Base-by-base conservation (phyloP, 2,888 invertebrate species). In the Neocrepidodera transversa region DNA sequence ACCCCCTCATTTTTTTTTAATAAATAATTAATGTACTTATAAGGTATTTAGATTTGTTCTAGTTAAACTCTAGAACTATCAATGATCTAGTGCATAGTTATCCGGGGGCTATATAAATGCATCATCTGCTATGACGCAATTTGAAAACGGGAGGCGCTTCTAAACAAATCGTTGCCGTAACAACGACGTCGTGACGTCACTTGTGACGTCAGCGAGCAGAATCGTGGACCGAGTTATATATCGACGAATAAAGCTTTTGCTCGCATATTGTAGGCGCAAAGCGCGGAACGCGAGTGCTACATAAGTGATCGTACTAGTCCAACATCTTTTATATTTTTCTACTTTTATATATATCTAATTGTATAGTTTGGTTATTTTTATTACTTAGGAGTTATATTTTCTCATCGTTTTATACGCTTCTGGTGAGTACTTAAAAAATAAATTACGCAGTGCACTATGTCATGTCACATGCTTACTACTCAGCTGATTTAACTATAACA, bases 91-190 rank as follows among this genome's bases (percentile, higher is more conserved):
- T n/a, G n/a, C n/a, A n/a, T n/a, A n/a, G n/a, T n/a, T n/a, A n/a
- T n/a, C 55, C 48, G 20, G 48, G 48, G 36, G 40, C 55, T 20
- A 30, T 56, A 23, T 11, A 42, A 52, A 40, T 58, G 58, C 58
- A 58, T 38, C 45, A 13, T 11, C 26, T 14, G 13, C 17, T 82
- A 81, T 84, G 84, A 83, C 84, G 83, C 83, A 84, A 28, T 2
- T 10, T 10, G 28, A 28, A 10, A 28, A 8, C 28, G 28, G 28
- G 28, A 28, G 28, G 28, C 28, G 28, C 28, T 40, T 7, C 11
- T 8, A 18, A 40, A 40, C 16, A 40, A 11, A 11, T 76, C 74
- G 77, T 77, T 72, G 69, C 74, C 75, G 60, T 65, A 71, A 74
- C 69, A 73, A 77, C 77, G 67, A 67, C 62, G 66, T 79, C 49